Conservation (phyloP, 2,113 vertebrate species). For the rabbit (Oryctolagus cuniculus) region DNA sequence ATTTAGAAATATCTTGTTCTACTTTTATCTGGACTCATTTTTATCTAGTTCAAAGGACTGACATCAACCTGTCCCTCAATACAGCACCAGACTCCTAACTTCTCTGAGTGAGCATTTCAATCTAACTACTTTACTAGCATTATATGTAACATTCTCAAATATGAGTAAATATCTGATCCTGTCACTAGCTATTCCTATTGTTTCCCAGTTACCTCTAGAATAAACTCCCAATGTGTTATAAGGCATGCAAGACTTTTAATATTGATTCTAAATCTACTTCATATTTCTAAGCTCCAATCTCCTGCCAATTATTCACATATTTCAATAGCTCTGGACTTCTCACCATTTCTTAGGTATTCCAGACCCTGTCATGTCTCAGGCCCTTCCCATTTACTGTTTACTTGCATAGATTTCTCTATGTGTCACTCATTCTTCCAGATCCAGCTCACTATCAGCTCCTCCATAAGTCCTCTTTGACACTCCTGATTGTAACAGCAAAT, state of each 20-base stretch:
- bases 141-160: neutral
- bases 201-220: neutral
- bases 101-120: neutral
- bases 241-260: neutral
- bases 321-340: slow-evolving; percentile 18
- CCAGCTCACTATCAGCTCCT: neutral
- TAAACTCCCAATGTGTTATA: neutral
- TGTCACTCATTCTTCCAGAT: neutral
- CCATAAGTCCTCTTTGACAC: neutral
- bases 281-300: slow-evolving; percentile 9
- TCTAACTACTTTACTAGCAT: neutral
- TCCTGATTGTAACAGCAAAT: neutral
- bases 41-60: slow-evolving; percentile 12
- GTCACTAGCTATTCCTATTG: neutral
- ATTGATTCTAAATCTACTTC: neutral
- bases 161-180: neutral
- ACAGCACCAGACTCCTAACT: neutral
- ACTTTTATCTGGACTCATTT: neutral
- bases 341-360: neutral
- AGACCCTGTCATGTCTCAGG: neutral
- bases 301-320: neutral
- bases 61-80: neutral
- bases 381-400: neutral
- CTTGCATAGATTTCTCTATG: neutral
- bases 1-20: neutral